A percentile compares a stretch with the other conserved stretches of the same genome.
phyloP scores from a whole-genome alignment of 2,888 invertebrate species.

The Drosophila multiciliata region DNA sequence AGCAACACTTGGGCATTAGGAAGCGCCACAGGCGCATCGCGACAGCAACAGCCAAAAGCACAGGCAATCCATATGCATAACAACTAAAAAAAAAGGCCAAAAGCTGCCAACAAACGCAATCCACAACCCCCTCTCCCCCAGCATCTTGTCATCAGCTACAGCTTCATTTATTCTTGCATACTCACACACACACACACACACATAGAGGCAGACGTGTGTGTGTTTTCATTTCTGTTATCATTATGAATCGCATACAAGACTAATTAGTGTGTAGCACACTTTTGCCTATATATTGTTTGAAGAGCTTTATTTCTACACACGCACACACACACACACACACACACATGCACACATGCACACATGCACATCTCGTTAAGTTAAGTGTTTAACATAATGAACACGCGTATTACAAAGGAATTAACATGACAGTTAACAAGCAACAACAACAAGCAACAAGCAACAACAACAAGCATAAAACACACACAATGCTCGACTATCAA shows the following conservation, averaged over 20 bases:
- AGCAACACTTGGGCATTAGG: conserved; percentile 58
- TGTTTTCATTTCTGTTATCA: conserved; percentile 80
- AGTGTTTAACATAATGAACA: conserved; percentile 81
- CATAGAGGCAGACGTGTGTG: conserved; percentile 21
- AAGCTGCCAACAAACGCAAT: conserved; percentile 4
- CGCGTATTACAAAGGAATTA: conserved; percentile 73
- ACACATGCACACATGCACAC: conserved; percentile 19
- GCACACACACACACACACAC: conserved; percentile 6
- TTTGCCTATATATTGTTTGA: conserved; percentile 68
- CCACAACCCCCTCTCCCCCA: not conserved
- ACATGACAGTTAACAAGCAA: conserved; percentile 75
- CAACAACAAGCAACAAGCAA: conserved; percentile 1
- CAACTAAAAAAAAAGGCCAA: conserved; percentile 3
- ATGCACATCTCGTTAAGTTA: conserved; percentile 33
- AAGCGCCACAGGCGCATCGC: conserved; percentile 64
- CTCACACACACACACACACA: conserved; percentile 35
- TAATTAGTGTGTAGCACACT: conserved; percentile 79
- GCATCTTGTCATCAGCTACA: not conserved
- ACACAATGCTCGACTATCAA: not conserved
- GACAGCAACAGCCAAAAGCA: conserved; percentile 18
- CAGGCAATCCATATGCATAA: conserved; percentile 18
- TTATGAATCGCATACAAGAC: conserved; percentile 79
- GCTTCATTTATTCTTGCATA: conserved; percentile 27
- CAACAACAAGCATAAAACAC: not conserved
- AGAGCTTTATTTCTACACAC: conserved; percentile 10